Evolutionary conservation across 92 coral and sea anemone genomes (phyloP), one percentile per base, ranked within the genome.

Genomic region (Siderastrea siderea): DNA sequence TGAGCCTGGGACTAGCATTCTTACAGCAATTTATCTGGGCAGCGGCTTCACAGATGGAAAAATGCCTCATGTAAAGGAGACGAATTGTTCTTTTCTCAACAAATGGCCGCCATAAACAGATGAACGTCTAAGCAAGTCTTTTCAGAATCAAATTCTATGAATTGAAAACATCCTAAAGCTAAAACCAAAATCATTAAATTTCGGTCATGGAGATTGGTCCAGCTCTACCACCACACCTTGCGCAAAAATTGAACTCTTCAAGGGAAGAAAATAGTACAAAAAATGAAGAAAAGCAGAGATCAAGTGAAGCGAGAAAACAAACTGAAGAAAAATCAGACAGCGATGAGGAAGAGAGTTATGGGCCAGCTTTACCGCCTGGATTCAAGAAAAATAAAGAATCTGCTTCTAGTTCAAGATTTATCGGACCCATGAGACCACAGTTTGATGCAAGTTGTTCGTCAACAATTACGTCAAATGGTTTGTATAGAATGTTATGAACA

Each of bases 361-460:
- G 99, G 45, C 99, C 99, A 58, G 98, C 94, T 70, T 90, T 97
- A 12, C 99, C 99, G 26, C 99, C 99, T 12, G 96, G 95, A 8
- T 93, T 93, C 78, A 50, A 67, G 45, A 83, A 73, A 26, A 74
- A 65, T 6, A 86, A 79, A 17, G 72, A 47, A 60, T 66, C 38
- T 19, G 53, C 63, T 17, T 68, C 58, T 8, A 72, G 61, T 5
- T n/a, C 64, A 50, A 85, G 83, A 47, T 58, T 62, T 43, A 65
- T 84, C 52, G 89, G 87, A 79, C 91, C 93, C 43, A 60, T 74
- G 79, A 74, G 90, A 19, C 96, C 96, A 43, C 68, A 73, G 80
- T 62, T 65, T 55, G n/a, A 14, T 6, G 14, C 57, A 46, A 12
- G 3, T 0, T 15, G 43, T 70, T 47, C 78, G 7, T 5, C 68